Evolutionary conservation across 2,888 invertebrate genomes (phyloP), one percentile per base, ranked within the genome.

Genomic region (Euproctis similis): DNA sequence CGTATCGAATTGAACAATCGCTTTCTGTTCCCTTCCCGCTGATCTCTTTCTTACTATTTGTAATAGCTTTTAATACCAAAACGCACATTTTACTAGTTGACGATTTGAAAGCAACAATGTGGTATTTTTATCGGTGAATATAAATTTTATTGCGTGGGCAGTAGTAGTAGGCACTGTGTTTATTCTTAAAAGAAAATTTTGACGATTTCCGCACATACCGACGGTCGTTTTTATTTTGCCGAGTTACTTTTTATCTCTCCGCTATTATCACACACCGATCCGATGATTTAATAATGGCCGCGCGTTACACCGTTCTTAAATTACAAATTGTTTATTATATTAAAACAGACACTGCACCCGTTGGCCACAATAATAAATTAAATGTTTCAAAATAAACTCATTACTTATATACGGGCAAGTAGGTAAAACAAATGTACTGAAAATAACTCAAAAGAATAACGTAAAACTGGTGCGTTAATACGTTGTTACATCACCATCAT

Each of bases 71-170:
- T n/a, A n/a, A n/a, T n/a, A n/a, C n/a, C n/a, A n/a, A n/a, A n/a
- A n/a, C n/a, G n/a, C n/a, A n/a, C n/a, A 36, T 59, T 59, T 55
- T 46, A 50, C 50, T 47, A 55, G 54, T 49, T 55, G 52, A 52
- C 54, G 68, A 64, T 59, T 66, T 59, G 46, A 63, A 66, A 64
- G 59, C 66, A 62, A 56, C 59, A 43, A 57, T 62, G 71, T 36
- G 71, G 73, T 76, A 76, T 76, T 77, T 78, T 71, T 71, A 69
- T 71, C 67, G 60, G 52, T 59, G 68, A 69, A 57, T 61, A 72
- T 76, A 73, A 75, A 76, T 77, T 69, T 66, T 54, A 68, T 74
- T 74, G 77, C 77, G 77, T 77, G 74, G 75, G 77, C 46, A 47
- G n/a, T n/a, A n/a, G n/a, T n/a, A n/a, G n/a, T n/a, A n/a, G 65